These are phyloP conservation scores for Percina caprodes DNA, from an alignment of 2,113 vertebrate species.

Conservation along the genomic window DNA sequence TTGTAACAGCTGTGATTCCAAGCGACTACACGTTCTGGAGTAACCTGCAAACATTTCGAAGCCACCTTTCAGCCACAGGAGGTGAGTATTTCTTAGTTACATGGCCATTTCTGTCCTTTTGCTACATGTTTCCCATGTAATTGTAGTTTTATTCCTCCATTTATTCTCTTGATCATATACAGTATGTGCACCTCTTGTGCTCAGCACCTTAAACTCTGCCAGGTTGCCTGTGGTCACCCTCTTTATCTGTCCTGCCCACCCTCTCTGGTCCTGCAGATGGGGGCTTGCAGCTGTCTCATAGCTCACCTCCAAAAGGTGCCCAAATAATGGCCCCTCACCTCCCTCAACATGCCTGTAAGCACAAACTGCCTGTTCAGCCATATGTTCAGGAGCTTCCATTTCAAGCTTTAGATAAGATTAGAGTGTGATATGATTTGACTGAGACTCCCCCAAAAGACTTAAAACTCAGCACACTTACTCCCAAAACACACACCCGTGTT, in stretches of 20 bases:
- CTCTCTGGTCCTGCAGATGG: constrained; percentile 53
- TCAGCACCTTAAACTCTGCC: constrained; percentile 19
- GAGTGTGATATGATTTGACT: constrained; percentile 53
- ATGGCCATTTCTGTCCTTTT: background rate
- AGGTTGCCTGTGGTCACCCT: constrained; percentile 6
- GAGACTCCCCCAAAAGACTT: constrained; percentile 35
- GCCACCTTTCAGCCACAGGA: background rate
- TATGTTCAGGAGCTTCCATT: constrained; percentile 48
- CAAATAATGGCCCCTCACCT: constrained; percentile 39
- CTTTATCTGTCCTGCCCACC: background rate
- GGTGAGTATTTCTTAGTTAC: background rate
- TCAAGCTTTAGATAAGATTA: constrained; percentile 60
- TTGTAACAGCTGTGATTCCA: background rate
- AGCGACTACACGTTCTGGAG: background rate
- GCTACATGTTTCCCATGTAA: background rate
- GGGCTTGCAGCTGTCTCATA: constrained; percentile 68
- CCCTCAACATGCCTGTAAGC: constrained; percentile 46
- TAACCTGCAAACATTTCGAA: constrained; percentile 1
- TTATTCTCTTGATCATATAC: constrained; percentile 34
- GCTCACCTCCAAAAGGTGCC: constrained; percentile 60
- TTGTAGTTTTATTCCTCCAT: background rate
- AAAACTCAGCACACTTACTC: constrained; percentile 18
- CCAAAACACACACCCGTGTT: background rate
- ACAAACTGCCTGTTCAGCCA: constrained; percentile 44
- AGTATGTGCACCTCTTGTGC: background rate